Evolutionary conservation across 1,140 invertebrate species (phyloP), one percentile per base, ranked within the genome.

Genomic region (Nautilus pompilius): DNA sequence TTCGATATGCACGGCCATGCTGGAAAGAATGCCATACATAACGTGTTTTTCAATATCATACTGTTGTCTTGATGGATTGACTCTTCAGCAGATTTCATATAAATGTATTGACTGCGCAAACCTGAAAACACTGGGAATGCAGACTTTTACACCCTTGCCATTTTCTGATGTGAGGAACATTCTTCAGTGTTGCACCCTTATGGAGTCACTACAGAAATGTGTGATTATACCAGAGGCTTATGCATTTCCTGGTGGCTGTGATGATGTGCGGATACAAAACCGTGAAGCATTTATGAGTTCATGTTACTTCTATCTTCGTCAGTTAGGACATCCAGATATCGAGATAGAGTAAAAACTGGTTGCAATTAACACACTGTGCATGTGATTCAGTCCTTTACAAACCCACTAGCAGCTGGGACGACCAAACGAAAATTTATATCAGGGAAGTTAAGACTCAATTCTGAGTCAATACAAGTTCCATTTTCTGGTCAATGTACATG

Each of bases 201-300:
- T 79, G 20, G 46, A 57, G 17, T 62, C 70, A 5, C 46, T 79
- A n/a, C 77, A 79, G 66, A 78, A 71, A 34, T 75, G 72, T 51
- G 54, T 73, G 17, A 56, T 79, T 22, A 63, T 78, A 26, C 77
- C 77, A 24, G 76, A 78, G 32, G 64, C 69, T 0, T 78, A 76
- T 56, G 77, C 76, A 13, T 79, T 79, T 59, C 76, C 76, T 1
- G 77, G 77, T 0, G 69, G 67, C 41, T 72, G 76, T 54, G 74
- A 75, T 15, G 59, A 62, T 10, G 65, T 67, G 45, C 60, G 75
- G 20, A 58, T 65, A 36, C 55, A 63, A 15, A 77, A 77, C 58
- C 66, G 69, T 28, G 59, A 63, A 32, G 56, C 48, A 0, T 61
- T 70, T 20, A 54, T 69, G 22, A 20, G 26, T 2, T 60, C 67